Evolutionary conservation across 2,888 invertebrate species (phyloP).

Genomic region (Polylopha cassiicola): DNA sequence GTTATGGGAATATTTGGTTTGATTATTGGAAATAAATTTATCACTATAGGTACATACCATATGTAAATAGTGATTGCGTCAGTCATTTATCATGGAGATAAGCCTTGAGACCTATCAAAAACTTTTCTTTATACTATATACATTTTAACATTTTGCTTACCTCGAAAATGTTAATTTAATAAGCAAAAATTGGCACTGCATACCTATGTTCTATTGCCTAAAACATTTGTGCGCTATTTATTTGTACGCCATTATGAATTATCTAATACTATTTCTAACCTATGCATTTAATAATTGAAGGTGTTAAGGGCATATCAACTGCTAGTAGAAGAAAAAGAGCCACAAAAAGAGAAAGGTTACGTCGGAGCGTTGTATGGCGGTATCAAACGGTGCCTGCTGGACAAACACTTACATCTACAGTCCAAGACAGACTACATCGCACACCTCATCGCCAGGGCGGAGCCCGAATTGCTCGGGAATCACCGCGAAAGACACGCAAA

Average conservation of each 20-base stretch:
- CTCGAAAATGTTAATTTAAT: no score
- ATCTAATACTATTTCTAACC: no score
- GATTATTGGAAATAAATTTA: no score
- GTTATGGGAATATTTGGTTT: no score
- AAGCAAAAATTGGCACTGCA: no score
- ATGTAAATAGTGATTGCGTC: conserved; percentile 4
- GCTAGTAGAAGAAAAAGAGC: conserved; percentile 89
- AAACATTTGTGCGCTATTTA: no score
- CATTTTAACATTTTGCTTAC: conserved; percentile 1
- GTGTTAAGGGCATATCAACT: conserved; percentile 89
- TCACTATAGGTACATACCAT: conserved; percentile 1
- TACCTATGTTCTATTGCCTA: no score
- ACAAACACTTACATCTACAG: conserved; percentile 92
- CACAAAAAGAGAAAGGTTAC: conserved; percentile 92
- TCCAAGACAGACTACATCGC: conserved; percentile 93
- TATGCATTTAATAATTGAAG: conserved; percentile 42
- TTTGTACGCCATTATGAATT: no score
- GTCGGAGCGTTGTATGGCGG: conserved; percentile 91
- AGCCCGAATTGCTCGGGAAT: conserved; percentile 92
- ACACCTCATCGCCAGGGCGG: conserved; percentile 91
- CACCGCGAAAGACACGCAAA: conserved; percentile 95
- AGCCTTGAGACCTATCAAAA: conserved; percentile 16
- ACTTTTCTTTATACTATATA: conserved; percentile 4
- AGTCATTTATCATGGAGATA: conserved; percentile 17
- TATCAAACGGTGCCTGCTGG: conserved; percentile 89